A percentile compares a stretch with the other conserved stretches of the same genome.
Evolutionary conservation across 2,888 invertebrate species (phyloP).

Genomic region (Pogonocherus hispidulus): DNA sequence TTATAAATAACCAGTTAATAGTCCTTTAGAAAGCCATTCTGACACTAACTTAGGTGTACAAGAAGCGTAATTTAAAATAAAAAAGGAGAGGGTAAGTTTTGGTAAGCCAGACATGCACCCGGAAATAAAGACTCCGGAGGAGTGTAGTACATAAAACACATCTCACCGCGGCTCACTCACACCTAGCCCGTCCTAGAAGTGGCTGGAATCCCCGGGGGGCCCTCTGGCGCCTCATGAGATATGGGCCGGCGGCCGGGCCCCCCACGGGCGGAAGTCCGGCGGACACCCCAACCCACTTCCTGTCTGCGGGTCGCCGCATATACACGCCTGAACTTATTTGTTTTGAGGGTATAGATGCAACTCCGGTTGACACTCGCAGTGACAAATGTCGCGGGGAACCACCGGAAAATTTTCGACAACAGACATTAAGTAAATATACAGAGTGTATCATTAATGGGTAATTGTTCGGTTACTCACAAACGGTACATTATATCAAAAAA

Average conservation of each 20-base stretch:
- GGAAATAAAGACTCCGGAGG: slow-evolving; percentile 44
- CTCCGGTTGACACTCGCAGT: slow-evolving; percentile 39
- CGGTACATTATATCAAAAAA: no score
- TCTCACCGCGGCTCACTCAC: slow-evolving; percentile 53
- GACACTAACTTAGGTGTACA: no score
- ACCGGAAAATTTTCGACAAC: no score
- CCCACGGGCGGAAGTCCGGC: slow-evolving; percentile 63
- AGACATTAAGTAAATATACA: no score
- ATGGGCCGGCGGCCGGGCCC: slow-evolving; percentile 56
- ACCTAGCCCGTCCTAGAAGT: slow-evolving; percentile 55
- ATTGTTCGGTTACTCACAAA: no score
- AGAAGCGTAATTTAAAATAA: neutral
- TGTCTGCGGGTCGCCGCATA: slow-evolving; percentile 61
- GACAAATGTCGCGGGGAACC: slow-evolving; percentile 13
- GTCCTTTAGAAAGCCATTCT: no score
- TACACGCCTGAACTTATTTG: slow-evolving; percentile 59
- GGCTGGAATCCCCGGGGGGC: slow-evolving; percentile 54
- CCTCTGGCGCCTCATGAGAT: slow-evolving; percentile 62
- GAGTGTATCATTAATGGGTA: no score
- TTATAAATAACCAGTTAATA: no score
- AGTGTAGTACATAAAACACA: slow-evolving; percentile 53
- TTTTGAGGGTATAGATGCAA: slow-evolving; percentile 57
- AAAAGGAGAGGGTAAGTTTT: slow-evolving; percentile 22
- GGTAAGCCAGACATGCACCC: slow-evolving; percentile 42
- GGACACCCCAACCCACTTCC: slow-evolving; percentile 60